Base-by-base conservation (phyloP, 1,140 invertebrate genomes). In the Ylistrum balloti region DNA sequence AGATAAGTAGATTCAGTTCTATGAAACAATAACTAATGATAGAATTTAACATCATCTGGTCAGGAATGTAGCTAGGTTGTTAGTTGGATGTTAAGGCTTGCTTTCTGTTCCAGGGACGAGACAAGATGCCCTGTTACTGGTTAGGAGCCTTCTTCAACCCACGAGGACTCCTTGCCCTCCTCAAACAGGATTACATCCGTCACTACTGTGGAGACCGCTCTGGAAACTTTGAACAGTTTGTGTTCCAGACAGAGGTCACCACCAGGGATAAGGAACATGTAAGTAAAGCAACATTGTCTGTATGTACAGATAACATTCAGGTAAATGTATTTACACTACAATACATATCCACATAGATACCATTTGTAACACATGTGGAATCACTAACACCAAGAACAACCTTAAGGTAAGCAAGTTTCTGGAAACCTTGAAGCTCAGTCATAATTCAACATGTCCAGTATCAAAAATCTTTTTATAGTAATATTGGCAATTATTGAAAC, bases 191-290 rank as follows among this genome's bases (percentile, higher is more conserved):
- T 32, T 94, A 91, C 22, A 94, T 95, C 33, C 92, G 91, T 32
- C 93, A 93, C 33, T 93, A 94, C 90, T 93, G 93, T 90, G 90
- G 88, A 13, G 96, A 96, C 33, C 93, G 95, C 87, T 94, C 93
- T 35, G 96, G 95, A 22, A 95, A 95, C 91, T 95, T 96, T 88
- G 96, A 96, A 87, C 92, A 94, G 85, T 95, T 96, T 88, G 93
- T 95, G 22, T 95, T 96, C 91, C 95, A 96, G 89, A 96, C 95
- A 74, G 96, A 96, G 89, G 94, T 96, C 86, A 96, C 96, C 28
- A 93, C 94, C 9, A 93, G 96, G 88, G 96, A 96, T 92, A 96
- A 96, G 91, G 96, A 96, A 88, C 96, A 96, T 94, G 96, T 96
- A 94, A 95, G 95, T 95, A 28, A 33, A n/a, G 33, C n/a, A 48